A percentile compares a stretch with the other conserved stretches of the same genome.
These are phyloP conservation scores for Odontothrips loti DNA, from an alignment of 2,888 invertebrate species.

Conservation along the genomic window DNA sequence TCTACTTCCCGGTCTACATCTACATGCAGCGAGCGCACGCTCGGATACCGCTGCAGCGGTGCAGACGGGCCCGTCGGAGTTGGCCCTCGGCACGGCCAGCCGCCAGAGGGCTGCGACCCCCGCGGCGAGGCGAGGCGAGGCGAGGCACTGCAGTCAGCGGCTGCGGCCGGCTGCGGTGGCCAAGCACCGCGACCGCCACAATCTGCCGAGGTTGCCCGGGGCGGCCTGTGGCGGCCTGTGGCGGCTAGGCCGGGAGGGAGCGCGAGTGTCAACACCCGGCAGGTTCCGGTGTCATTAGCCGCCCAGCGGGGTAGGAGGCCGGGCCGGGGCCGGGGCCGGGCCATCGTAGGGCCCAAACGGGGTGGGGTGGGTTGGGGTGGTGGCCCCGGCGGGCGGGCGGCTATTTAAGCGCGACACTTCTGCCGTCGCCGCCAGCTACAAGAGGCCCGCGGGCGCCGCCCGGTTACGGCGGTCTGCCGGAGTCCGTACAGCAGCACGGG, in stretches of 20 bases:
- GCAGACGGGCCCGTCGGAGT: no score
- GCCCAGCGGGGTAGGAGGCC: background rate
- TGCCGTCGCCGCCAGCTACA: no score
- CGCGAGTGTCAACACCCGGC: slow-evolving; percentile 20
- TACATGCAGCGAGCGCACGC: no score
- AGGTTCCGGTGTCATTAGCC: slow-evolving; percentile 24
- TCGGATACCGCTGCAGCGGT: no score
- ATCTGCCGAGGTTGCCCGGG: background rate
- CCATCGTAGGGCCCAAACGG: background rate
- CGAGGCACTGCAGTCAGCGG: background rate
- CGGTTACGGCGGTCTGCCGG: background rate
- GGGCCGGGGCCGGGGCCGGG: background rate
- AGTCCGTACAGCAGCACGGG: no score
- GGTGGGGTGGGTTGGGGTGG: background rate
- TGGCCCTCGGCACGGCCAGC: background rate
- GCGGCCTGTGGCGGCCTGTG: background rate
- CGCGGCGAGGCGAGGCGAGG: background rate
- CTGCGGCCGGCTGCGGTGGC: background rate
- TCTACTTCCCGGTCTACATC: no score
- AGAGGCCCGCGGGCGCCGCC: background rate
- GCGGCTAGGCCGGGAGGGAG: background rate
- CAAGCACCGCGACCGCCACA: slow-evolving; percentile 20
- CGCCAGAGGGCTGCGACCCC: background rate
- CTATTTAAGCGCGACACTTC: no score
- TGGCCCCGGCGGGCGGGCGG: background rate